Conservation (phyloP, 2,113 vertebrate genomes). For the Marmota monax region DNA sequence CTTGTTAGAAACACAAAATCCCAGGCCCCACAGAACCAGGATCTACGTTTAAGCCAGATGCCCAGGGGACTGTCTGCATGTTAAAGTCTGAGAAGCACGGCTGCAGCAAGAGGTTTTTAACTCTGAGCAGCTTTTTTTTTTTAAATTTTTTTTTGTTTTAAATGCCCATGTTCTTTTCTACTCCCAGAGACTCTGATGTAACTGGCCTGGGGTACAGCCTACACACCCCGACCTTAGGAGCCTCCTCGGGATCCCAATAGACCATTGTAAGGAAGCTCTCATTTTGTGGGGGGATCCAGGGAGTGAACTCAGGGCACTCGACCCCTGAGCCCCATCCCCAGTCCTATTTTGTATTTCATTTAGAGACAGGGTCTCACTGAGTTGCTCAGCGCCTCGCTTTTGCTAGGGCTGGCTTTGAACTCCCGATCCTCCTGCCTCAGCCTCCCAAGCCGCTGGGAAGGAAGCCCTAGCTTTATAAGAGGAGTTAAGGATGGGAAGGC, state of each 20-base stretch:
- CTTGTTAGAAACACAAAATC: neutral
- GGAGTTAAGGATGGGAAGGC: neutral
- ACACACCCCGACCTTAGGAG: neutral
- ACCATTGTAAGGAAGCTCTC: neutral
- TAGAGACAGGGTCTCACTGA: too few species aligned
- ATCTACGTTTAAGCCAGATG: neutral
- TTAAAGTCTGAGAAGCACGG: neutral
- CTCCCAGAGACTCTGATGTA: neutral
- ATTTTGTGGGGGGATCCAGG: neutral
- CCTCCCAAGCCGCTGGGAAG: neutral
- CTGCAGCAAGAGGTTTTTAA: neutral
- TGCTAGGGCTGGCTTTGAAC: too few species aligned
- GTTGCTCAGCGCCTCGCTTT: too few species aligned
- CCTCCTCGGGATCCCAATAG: neutral
- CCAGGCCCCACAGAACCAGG: neutral
- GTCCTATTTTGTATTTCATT: too few species aligned
- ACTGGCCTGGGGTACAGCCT: neutral
- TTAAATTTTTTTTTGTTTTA: neutral
- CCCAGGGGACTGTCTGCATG: neutral
- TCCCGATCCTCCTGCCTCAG: too few species aligned
- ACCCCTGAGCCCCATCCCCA: too few species aligned
- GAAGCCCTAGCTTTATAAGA: neutral
- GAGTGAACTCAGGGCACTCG: too few species aligned
- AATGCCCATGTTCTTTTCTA: neutral
- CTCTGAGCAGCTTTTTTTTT: neutral